These are phyloP conservation scores for Daubentonia madagascariensis DNA, from an alignment of 2,113 vertebrate species.

Conservation along the genomic window DNA sequence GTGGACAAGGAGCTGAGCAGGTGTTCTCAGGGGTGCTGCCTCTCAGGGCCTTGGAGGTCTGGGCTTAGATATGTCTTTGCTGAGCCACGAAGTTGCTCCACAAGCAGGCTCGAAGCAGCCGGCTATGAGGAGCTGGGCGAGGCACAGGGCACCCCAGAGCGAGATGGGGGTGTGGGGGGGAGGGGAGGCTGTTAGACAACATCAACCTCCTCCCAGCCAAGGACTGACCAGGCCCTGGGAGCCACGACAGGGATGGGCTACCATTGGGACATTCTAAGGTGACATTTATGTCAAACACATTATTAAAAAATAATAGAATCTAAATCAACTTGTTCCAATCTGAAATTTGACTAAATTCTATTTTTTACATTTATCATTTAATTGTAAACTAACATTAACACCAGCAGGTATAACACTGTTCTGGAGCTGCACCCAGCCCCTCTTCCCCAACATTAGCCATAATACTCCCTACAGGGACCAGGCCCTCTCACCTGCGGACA, in stretches of 20 bases:
- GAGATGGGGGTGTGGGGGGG: fast-evolving
- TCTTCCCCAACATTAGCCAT: too few species aligned
- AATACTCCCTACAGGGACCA: not conserved
- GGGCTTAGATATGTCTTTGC: not conserved
- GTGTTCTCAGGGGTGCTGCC: fast-evolving
- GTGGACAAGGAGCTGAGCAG: fast-evolving
- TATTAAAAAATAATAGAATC: not conserved
- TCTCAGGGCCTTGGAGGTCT: too few species aligned
- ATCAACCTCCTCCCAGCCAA: not conserved
- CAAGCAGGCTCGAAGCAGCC: not conserved
- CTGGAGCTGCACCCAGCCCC: too few species aligned
- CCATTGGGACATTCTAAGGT: fast-evolving
- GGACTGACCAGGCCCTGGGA: not conserved
- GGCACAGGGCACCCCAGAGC: not conserved
- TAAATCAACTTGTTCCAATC: not conserved
- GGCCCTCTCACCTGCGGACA: too few species aligned
- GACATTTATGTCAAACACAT: not conserved
- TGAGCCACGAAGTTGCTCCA: fast-evolving
- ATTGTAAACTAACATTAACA: too few species aligned
- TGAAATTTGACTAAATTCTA: not conserved
- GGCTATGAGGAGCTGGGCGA: too few species aligned
- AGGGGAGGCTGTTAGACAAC: not conserved
- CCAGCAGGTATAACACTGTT: fast-evolving
- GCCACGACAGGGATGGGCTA: not conserved
- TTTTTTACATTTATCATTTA: too few species aligned